Evolutionary conservation across 2,888 invertebrate genomes (phyloP), one percentile per base, ranked within the genome.

Genomic region (Athalia circularis): DNA sequence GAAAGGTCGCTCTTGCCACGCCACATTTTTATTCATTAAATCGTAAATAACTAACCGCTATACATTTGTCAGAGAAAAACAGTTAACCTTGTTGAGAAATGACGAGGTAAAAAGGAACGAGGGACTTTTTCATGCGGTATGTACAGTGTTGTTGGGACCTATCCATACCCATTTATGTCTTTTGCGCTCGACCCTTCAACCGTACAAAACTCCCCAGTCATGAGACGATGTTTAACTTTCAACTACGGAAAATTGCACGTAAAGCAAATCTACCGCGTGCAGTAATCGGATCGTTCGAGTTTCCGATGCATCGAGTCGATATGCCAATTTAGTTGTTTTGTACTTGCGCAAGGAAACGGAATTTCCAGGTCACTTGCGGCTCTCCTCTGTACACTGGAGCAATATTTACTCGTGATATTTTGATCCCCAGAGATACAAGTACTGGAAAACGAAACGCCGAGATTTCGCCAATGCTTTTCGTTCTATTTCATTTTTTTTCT

Each of bases 301-400:
- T 45, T 47, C 61, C 74, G 74, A 74, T 74, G 62, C 52, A 75
- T 75, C 61, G 62, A 75, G 9, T 64, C 62, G 62, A 75, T 75
- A 75, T 75, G 50, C 75, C 75, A 48, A 75, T 75, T 75, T 64
- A 29, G 48, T 75, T 75, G 62, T 62, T 74, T 74, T 61, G 61
- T 61, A 47, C 47, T 74, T 9, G n/a, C 74, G 11, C 74, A 52
- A 74, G 74, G 74, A 61, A 61, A 74, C 61, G 45, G 61, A 48
- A 61, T 61, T 75, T 75, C 62, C 62, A 75, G 75, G 75, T 75
- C 75, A 75, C 62, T 62, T 50, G 75, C 15, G 62, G 11, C 15
- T 57, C 13, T 54, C 5, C 54, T 54, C 45, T 7, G 52, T 45
- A 54, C 3, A 52, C 68, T 54, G 11, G n/a, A 54, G n/a, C 54